A percentile compares a stretch with the other conserved stretches of the same genome.
These are phyloP conservation scores for Albula goreensis DNA, from an alignment of 2,113 vertebrate species.

Conservation along the genomic window DNA sequence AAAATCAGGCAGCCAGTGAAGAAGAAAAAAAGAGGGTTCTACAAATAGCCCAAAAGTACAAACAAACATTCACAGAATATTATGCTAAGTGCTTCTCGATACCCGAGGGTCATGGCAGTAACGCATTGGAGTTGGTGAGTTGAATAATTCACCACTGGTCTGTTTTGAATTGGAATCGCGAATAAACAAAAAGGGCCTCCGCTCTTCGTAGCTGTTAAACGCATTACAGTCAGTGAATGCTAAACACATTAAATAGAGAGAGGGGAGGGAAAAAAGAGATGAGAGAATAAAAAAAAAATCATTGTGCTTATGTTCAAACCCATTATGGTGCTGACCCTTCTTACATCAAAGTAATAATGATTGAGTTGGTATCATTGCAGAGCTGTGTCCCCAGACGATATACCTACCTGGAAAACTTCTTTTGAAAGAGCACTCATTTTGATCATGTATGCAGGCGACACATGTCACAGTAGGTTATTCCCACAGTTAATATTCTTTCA, in stretches of 20 bases:
- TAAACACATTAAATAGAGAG: conserved; percentile 44
- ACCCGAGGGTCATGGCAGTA: conserved; percentile 14
- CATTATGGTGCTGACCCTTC: conserved; percentile 43
- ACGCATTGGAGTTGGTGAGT: conserved; percentile 17
- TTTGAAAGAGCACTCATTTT: conserved; percentile 55
- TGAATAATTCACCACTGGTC: conserved; percentile 27
- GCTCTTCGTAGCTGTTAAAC: conserved; percentile 44
- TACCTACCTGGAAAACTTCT: conserved; percentile 57
- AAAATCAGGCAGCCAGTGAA: conserved; percentile 23
- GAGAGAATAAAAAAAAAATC: conserved; percentile 34
- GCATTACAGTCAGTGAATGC: conserved; percentile 45
- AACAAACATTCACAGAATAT: conserved; percentile 27
- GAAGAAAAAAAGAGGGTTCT: neutral
- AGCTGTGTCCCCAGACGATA: conserved; percentile 49
- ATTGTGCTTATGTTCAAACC: conserved; percentile 47
- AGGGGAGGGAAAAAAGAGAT: conserved; percentile 7
- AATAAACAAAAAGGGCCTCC: conserved; percentile 45
- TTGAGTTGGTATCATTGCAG: conserved; percentile 50
- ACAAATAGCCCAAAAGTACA: conserved; percentile 25
- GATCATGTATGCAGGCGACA: conserved; percentile 57
- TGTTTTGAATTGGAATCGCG: conserved; percentile 25
- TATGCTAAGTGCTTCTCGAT: conserved; percentile 23
- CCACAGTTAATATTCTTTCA: conserved; percentile 59
- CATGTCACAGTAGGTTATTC: conserved; percentile 58
- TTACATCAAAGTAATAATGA: conserved; percentile 56